Base-by-base conservation (phyloP, 2,797 vertebrate genomes). In the Eospalax fontanierii region DNA sequence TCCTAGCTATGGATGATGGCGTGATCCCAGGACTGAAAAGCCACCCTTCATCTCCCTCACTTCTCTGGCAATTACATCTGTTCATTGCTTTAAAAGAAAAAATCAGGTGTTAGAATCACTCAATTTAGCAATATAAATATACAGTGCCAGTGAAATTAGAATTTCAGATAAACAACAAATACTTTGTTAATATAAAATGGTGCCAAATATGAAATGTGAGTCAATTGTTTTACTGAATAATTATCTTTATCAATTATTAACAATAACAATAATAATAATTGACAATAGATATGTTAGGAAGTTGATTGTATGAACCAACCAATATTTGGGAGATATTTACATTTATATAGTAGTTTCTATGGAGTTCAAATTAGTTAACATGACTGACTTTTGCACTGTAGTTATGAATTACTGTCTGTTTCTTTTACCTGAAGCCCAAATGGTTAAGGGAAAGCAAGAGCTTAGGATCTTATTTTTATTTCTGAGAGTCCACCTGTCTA, bases 91-190 rank as follows among this genome's bases (percentile, higher is more conserved):
- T 87, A 70, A 88, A 35, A 0, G 10, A 81, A 66, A 66, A 12
- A 16, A 35, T 19, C 16, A 4, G n/a, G 28, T 74, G 33, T 74
- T 79, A 73, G 38, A 65, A 38, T 19, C 54, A 33, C 2, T n/a
- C n/a, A 61, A 16, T 26, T 81, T 54, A 61, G 59, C 28, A 85
- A 63, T 43, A 85, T 35, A 63, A 85, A 79, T 74, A 65, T 8
- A 65, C 24, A 46, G 38, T 54, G 16, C 6, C 26, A 50, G 24
- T 46, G 73, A 63, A 88, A 65, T 24, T 84, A 92, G 46, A 94
- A 90, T 86, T 93, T 94, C 35, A 65, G 74, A 70, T 59, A 76
- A 81, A 79, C 4, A 57, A 57, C 3, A 35, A 43, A 87, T 57
- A 30, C 54, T 65, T 68, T 73, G 65, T 59, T 73, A 79, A 18